Evolutionary conservation across 2,113 vertebrate genomes (phyloP).

Genomic region (Phalacrocorax brasilianus): DNA sequence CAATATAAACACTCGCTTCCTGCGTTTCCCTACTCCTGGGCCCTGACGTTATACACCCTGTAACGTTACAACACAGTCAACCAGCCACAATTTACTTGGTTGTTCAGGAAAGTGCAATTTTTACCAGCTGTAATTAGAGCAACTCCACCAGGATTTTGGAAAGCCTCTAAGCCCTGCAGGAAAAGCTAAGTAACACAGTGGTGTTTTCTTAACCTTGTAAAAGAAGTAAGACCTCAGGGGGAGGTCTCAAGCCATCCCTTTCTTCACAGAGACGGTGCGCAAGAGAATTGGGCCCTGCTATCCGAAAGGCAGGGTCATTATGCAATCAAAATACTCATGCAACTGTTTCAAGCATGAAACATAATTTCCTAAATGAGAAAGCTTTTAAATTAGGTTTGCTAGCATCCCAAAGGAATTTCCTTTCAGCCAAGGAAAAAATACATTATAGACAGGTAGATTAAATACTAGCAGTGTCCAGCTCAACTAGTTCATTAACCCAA

Average conservation of each 20-base stretch:
- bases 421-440: not conserved
- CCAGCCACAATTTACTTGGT: not conserved
- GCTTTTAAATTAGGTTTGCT: not conserved
- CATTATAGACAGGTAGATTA: not conserved
- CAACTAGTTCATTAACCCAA: not conserved
- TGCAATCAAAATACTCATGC: not conserved
- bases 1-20: conserved; percentile 56
- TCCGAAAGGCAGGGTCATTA: not conserved
- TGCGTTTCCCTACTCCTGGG: not conserved
- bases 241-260: not conserved
- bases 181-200: not conserved
- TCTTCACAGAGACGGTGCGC: not conserved
- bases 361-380: not conserved
- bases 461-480: not conserved
- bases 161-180: not conserved
- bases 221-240: not conserved
- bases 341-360: not conserved
- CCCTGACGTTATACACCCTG: conserved; percentile 21
- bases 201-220: not conserved
- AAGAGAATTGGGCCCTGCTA: not conserved
- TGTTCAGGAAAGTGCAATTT: not conserved
- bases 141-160: not conserved
- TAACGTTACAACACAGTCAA: not conserved
- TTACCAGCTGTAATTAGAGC: not conserved
- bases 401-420: not conserved